Base-by-base conservation (phyloP, 2,888 invertebrate genomes). In the Trichogramma dendrolimi region DNA sequence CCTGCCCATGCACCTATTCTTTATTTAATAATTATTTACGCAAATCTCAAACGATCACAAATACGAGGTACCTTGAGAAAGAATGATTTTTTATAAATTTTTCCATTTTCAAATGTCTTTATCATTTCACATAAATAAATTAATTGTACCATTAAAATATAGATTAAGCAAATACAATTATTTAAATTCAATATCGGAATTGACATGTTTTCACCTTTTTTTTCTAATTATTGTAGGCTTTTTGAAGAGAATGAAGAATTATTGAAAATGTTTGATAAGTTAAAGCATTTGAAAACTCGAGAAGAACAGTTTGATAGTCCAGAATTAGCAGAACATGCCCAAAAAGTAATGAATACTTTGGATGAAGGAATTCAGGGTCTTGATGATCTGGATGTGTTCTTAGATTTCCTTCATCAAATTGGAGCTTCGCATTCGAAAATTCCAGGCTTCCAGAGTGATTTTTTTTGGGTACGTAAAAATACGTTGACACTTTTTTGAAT, bases 301-400 rank as follows among this genome's bases (percentile, higher is more conserved):
- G 91, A 92, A 73, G 88, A 92, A 71, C 91, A 92, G 76, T 86
- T 88, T 66, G 86, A 86, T 73, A 91, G 91, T 62, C 86, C 90
- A 83, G 91, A 91, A 79, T 81, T 95, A 65, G 90, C 90, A 5
- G 90, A 92, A 70, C 94, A 94, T 75, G 94, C 94, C 56, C 89
- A 87, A 73, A 90, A 90, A 71, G 94, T 95, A 41, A 94, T 94
- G 94, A 87, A 86, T 72, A 92, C 93, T 1, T 80, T 95, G 65
- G 94, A 94, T 76, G 92, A 94, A 74, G 91, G 92, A 65, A 94
- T 95, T 80, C 89, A 90, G 75, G 88, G 90, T 39, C 83, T 94
- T 63, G 93, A 94, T 73, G 89, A 93, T 77, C 83, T 92, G 80
- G 93, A 94, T 79, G 86, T 87, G 73, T 92, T 94, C 82, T 87